Evolutionary conservation across 2,113 vertebrate species (phyloP), one percentile per base, ranked within the genome.

Genomic region (Gasterosteus aculeatus): DNA sequence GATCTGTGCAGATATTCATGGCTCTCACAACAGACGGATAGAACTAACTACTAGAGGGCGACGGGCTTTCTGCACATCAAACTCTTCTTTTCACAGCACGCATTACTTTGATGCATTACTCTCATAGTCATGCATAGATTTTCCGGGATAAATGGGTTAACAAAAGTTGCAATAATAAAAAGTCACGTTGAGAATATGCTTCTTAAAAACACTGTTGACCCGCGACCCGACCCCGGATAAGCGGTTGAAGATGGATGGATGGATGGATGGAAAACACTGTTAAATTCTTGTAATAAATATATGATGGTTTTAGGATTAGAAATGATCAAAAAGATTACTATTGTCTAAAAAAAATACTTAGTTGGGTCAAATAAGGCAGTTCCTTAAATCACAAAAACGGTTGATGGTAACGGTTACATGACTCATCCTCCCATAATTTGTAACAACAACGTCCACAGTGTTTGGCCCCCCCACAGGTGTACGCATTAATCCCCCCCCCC

Each of bases 111-210:
- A 90, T 22, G 63, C 77, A 80, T 63, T 70, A 78, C 54, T 81
- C 75, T 83, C 31, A 73, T 76, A 38, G 67, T 80, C 89, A 92
- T 92, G 92, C 91, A 92, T 91, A 93, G 91, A 80, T 83, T 81
- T 46, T 72, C 44, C 54, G 64, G 72, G 71, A 84, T 35, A 84
- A 83, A 85, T 57, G 61, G 74, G 80, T 79, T 77, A 88, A 88
- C 66, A 82, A 71, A 69, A 75, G 83, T 73, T 81, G 51, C 10
- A 82, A 80, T 59, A 51, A 78, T 63, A 72, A 81, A 83, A 87
- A 67, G 38, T 66, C 42, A 71, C 69, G 11, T 64, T 70, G 3
- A 68, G 39, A 81, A 65, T 83, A 58, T 72, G 70, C 49, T 60
- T 79, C 56, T 82, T 85, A 82, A 86, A 87, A 89, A 82, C 82